phyloP scores from a whole-genome alignment of 2,888 invertebrate species.

The Dexiosoma caninum region DNA sequence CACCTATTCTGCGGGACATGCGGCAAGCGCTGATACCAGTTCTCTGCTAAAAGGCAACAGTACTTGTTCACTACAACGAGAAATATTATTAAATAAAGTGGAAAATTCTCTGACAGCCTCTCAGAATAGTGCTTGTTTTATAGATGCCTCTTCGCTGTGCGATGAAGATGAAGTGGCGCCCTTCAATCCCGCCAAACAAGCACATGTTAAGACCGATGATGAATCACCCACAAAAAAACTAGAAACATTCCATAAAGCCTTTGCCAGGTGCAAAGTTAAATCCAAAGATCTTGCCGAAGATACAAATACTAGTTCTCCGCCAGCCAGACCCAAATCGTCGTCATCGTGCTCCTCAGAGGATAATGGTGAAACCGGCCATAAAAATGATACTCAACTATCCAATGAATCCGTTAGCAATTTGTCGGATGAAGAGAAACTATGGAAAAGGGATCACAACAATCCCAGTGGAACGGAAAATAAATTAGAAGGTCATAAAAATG shows the following conservation, averaged over 20 bases:
- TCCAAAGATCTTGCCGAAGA: conserved; percentile 60
- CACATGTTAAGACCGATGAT: conserved; percentile 57
- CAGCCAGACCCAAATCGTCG: conserved; percentile 55
- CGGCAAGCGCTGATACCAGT: conserved; percentile 65
- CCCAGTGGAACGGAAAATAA: conserved; percentile 38
- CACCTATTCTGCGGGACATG: conserved; percentile 66
- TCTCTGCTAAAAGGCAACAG: conserved; percentile 68
- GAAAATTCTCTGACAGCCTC: conserved; percentile 72
- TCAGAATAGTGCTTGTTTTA: conserved; percentile 82
- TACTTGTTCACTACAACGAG: conserved; percentile 67
- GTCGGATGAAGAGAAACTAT: conserved; percentile 75
- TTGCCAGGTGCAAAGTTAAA: conserved; percentile 74
- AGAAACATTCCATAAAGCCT: conserved; percentile 76
- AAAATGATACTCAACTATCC: conserved; percentile 64
- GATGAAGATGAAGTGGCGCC: conserved; percentile 82
- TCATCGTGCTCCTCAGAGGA: conserved; percentile 70
- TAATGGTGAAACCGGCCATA: conserved; percentile 58
- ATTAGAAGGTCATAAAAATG: conserved; percentile 34
- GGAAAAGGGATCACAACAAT: conserved; percentile 71
- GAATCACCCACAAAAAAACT: conserved; percentile 71
- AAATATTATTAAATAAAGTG: conserved; percentile 63
- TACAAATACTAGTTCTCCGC: background rate
- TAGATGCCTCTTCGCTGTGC: conserved; percentile 86
- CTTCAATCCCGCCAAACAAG: conserved; percentile 64
- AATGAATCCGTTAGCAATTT: conserved; percentile 71